Conservation (phyloP, 2,888 invertebrate genomes). For the Reticulitermes lucifugus region DNA sequence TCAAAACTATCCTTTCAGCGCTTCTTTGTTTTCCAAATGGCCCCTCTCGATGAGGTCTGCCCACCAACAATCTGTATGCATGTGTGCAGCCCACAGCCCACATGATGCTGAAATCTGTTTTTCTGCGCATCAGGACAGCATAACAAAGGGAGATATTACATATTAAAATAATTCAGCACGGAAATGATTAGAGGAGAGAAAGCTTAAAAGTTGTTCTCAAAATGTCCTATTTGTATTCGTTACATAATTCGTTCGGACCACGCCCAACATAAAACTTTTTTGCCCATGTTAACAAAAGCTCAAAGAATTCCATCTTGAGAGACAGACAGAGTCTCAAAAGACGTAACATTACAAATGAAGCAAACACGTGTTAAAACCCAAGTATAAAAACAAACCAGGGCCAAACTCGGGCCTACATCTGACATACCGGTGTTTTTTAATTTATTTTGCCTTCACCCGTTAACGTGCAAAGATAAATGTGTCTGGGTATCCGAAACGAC, state of each 20-base stretch:
- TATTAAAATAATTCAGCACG: too few species aligned
- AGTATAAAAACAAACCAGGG: neutral
- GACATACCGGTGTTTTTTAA: neutral
- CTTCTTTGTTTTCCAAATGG: too few species aligned
- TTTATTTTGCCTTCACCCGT: neutral
- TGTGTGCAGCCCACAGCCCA: too few species aligned
- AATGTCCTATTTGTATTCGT: neutral
- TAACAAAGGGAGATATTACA: too few species aligned
- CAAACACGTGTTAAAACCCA: neutral
- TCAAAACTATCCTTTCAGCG: too few species aligned
- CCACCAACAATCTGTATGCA: too few species aligned
- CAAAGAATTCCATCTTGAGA: neutral
- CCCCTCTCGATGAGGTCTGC: too few species aligned
- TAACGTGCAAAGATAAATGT: constrained; percentile 9
- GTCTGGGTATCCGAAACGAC: neutral
- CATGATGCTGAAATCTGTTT: too few species aligned
- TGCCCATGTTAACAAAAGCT: neutral
- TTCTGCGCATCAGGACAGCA: too few species aligned
- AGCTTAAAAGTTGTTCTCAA: too few species aligned
- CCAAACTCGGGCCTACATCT: neutral
- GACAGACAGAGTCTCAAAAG: neutral
- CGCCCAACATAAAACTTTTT: neutral
- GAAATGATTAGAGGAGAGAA: too few species aligned
- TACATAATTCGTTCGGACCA: neutral
- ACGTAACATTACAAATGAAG: neutral